Evolutionary conservation across 2,888 invertebrate species (phyloP).

Genomic region (Protonemura montana): DNA sequence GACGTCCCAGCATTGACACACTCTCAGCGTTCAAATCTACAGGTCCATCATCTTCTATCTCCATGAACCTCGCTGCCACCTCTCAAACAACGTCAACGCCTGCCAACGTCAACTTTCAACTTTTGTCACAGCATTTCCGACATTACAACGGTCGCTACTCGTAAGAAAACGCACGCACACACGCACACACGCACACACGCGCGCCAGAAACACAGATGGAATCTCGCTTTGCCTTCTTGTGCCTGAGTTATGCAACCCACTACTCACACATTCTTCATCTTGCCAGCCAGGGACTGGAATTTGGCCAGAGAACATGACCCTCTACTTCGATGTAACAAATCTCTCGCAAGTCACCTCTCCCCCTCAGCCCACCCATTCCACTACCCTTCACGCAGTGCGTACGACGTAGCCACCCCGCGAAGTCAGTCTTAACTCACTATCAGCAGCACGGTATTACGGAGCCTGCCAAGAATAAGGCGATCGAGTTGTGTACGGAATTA

Average conservation of each 20-base stretch:
- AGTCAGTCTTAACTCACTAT: neutral
- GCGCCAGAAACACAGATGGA: slow-evolving; percentile 24
- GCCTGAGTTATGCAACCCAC: slow-evolving; percentile 38
- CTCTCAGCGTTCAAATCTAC: too few species aligned
- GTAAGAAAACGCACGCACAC: neutral
- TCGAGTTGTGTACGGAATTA: neutral
- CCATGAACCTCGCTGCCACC: too few species aligned
- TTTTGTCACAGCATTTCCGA: neutral
- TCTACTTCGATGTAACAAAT: slow-evolving; percentile 39
- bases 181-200: neutral
- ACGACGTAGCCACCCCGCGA: neutral
- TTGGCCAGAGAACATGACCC: slow-evolving; percentile 39
- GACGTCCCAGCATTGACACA: too few species aligned
- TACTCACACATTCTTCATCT: slow-evolving; percentile 33
- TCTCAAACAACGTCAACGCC: neutral
- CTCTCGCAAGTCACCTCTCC: neutral
- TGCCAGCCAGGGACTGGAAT: slow-evolving; percentile 36
- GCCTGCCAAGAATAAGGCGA: neutral
- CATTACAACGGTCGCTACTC: neutral
- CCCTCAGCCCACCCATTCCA: neutral
- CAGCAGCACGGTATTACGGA: neutral
- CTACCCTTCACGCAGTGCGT: neutral
- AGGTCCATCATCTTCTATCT: too few species aligned
- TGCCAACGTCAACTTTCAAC: neutral
- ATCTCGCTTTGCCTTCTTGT: slow-evolving; percentile 27